A percentile compares a stretch with the other conserved stretches of the same genome.
phyloP scores from a whole-genome alignment of 1,140 invertebrate species.

The Drosophila ogumai region DNA sequence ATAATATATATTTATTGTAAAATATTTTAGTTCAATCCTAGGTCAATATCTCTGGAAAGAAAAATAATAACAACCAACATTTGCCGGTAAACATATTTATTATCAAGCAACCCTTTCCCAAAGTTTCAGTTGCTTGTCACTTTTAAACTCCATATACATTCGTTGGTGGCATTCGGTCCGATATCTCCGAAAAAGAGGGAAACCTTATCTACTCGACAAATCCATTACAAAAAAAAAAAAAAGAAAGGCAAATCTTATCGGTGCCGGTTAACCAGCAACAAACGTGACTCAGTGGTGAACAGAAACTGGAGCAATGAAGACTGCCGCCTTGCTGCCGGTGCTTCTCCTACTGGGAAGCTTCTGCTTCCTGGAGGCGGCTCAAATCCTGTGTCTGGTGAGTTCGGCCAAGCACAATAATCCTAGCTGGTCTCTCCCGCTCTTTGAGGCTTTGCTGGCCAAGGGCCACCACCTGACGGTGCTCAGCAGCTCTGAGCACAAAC shows the following conservation, averaged over 20 bases:
- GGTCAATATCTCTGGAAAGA: not conserved
- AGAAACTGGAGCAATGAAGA: constrained; percentile 42
- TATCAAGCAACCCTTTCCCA: not conserved
- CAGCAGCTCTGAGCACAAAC: constrained; percentile 3
- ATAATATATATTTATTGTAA: no score
- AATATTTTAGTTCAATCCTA: not conserved
- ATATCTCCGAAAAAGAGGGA: not conserved
- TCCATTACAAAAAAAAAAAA: not conserved
- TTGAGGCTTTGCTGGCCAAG: constrained; percentile 47
- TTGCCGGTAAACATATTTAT: not conserved
- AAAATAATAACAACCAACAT: not conserved
- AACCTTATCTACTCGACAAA: constrained; percentile 31
- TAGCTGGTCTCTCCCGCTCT: constrained; percentile 48
- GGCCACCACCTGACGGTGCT: constrained; percentile 57
- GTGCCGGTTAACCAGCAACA: constrained; percentile 12
- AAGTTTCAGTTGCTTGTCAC: constrained; percentile 2
- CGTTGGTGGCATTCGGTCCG: not conserved
- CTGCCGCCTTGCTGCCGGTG: constrained; percentile 10
- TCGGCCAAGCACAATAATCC: constrained; percentile 57
- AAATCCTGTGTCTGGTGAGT: constrained; percentile 55
- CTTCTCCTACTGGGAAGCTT: constrained; percentile 12
- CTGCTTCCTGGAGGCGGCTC: constrained; percentile 19
- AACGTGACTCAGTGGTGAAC: constrained; percentile 37
- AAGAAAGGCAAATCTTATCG: constrained; percentile 42
- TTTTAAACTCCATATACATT: no score